Evolutionary conservation across 2,797 vertebrate species (phyloP), one percentile per base, ranked within the genome.

Genomic region (Sphenopsis melanotis): DNA sequence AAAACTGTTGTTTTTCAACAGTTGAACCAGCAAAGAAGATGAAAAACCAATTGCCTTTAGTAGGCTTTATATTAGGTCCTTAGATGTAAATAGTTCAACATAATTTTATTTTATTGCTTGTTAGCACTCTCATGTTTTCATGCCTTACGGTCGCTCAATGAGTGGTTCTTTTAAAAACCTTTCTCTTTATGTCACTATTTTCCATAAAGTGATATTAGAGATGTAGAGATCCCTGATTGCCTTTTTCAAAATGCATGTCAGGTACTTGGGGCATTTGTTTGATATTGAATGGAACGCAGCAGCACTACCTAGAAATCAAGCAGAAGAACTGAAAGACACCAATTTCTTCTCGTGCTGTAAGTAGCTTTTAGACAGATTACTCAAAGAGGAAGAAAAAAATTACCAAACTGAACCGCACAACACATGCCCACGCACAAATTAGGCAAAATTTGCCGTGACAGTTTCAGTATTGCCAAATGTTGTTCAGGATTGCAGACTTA

Each of bases 51-150:
- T 87, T 0, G 0, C 30, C 44, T 76, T 69, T 34, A 59, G 59
- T 39, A 34, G 24, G 65, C 16, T 95, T 85, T 94, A 57, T 89
- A 46, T 46, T 52, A 55, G 63, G 50, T 47, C 63, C 68, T 94
- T 84, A 49, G 50, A 83, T 59, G 50, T 59, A 90, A 94, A 91
- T 81, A 91, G 57, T 88, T 87, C 32, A 79, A 86, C 37, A 32
- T 93, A 86, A 94, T 95, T 94, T 92, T 88, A 71, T 82, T 92
- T 96, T 93, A 96, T 88, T 91, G 56, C 85, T 87, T 95, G 71
- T 94, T 96, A 94, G 30, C 56, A 37, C 63, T 91, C 87, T 90
- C 87, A 37, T 90, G 83, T 83, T 96, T 96, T 94, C 89, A 90
- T 7, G 36, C 61, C 70, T 93, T 76, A 84, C 0, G 3, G 66